phyloP scores from a whole-genome alignment of 2,797 vertebrate species.

The Diplodus puntazzo region DNA sequence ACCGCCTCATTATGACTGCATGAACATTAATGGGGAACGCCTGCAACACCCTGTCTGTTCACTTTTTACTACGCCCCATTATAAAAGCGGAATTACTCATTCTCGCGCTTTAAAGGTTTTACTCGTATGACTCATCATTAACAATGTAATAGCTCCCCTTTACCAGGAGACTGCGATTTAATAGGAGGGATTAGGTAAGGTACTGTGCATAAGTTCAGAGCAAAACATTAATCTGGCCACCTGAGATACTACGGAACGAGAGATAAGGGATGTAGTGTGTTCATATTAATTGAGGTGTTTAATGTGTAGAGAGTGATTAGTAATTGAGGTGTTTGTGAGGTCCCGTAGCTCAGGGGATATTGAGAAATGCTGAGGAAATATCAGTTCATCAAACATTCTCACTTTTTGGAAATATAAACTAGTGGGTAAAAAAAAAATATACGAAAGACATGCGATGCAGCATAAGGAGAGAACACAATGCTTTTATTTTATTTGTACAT shows the following conservation, averaged over 20 bases:
- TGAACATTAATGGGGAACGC: background rate
- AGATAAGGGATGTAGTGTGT: slow-evolving; percentile 60
- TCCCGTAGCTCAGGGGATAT: background rate
- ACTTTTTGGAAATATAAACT: slow-evolving; percentile 1
- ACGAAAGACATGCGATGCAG: too few relatives aligned
- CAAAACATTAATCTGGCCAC: slow-evolving; percentile 68
- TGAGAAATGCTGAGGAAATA: slow-evolving; percentile 21
- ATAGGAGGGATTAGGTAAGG: slow-evolving; percentile 65
- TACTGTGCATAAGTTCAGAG: slow-evolving; percentile 28
- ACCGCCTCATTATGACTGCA: slow-evolving; percentile 28
- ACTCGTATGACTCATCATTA: slow-evolving; percentile 52
- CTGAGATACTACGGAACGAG: slow-evolving; percentile 60
- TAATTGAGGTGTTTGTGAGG: slow-evolving; percentile 33
- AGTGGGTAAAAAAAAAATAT: background rate
- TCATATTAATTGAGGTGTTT: slow-evolving; percentile 57
- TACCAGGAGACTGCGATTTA: slow-evolving; percentile 57
- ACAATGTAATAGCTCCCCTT: slow-evolving; percentile 55
- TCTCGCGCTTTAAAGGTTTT: slow-evolving; percentile 42
- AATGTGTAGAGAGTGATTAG: slow-evolving; percentile 51
- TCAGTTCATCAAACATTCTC: background rate
- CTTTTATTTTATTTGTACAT: too few relatives aligned
- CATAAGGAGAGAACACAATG: background rate
- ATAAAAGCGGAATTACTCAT: slow-evolving; percentile 39
- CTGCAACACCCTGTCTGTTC: slow-evolving; percentile 17
- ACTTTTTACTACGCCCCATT: slow-evolving; percentile 25